Evolutionary conservation across 2,113 vertebrate species (phyloP).

Genomic region (Nicator chloris): DNA sequence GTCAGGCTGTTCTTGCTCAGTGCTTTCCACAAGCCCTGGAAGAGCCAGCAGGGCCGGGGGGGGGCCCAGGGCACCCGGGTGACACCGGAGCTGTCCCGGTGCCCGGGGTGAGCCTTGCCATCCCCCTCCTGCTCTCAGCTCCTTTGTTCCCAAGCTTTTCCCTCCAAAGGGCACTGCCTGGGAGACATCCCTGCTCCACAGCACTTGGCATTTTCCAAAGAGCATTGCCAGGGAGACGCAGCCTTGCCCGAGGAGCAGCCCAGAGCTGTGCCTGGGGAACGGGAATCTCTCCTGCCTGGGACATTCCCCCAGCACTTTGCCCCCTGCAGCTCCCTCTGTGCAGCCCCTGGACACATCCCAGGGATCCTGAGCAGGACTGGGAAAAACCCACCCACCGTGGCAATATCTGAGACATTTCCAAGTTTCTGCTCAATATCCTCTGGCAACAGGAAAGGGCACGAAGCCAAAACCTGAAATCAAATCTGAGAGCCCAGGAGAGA

Average conservation of each 20-base stretch:
- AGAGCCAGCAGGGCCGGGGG: fast-evolving
- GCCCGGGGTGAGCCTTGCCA: fast-evolving
- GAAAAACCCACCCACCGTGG: neutral
- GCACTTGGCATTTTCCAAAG: neutral
- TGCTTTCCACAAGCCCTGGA: neutral
- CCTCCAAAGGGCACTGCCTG: neutral
- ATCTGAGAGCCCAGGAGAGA: neutral
- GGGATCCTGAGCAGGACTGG: neutral
- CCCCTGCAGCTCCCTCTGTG: neutral
- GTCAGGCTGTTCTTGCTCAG: neutral
- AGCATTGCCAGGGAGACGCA: neutral
- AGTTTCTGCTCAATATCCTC: neutral
- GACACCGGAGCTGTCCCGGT: fast-evolving
- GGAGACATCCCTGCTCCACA: neutral
- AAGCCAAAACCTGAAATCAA: neutral
- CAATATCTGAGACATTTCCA: neutral
- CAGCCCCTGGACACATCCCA: neutral
- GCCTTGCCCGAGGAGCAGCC: neutral
- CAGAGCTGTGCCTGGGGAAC: neutral
- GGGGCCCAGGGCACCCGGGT: neutral
- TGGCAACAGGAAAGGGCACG: fast-evolving
- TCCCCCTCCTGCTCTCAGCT: neutral
- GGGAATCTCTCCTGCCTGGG: neutral
- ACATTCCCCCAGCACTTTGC: neutral
- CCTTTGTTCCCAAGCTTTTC: neutral